A percentile compares a stretch with the other conserved stretches of the same genome.
These are phyloP conservation scores for Pelecanus crispus DNA, from an alignment of 2,113 vertebrate genomes.

Conservation along the genomic window DNA sequence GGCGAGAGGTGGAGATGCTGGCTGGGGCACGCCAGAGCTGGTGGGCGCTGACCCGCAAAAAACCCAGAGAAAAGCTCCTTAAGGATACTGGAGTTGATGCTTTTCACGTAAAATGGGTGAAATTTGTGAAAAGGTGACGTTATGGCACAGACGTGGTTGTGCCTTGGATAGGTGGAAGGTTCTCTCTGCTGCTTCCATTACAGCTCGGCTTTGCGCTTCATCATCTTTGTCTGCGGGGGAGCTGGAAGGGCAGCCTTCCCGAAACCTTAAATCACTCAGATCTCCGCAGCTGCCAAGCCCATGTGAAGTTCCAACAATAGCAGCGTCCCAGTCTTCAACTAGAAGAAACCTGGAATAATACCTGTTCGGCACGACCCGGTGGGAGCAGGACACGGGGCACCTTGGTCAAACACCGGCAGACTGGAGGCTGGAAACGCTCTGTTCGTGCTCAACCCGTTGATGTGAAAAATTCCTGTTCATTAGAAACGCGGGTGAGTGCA, in stretches of 20 bases:
- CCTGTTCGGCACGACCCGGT: not conserved
- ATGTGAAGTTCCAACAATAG: not conserved
- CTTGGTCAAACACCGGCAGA: not conserved
- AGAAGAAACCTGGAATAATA: not conserved
- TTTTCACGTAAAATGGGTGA: not conserved
- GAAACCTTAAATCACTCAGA: not conserved
- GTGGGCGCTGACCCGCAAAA: not conserved
- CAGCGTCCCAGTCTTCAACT: not conserved
- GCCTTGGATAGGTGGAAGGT: not conserved
- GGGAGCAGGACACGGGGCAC: not conserved
- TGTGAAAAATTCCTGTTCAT: not conserved
- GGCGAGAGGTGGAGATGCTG: not conserved
- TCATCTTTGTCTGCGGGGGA: not conserved
- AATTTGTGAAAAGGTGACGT: slow-evolving; percentile 12
- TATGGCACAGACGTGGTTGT: not conserved
- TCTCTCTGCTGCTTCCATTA: not conserved
- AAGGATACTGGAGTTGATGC: not conserved
- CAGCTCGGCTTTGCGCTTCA: not conserved
- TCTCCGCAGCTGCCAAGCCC: not conserved
- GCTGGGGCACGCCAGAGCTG: not conserved
- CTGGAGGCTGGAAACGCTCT: not conserved
- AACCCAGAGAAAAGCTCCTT: not conserved
- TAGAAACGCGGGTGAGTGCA: not conserved
- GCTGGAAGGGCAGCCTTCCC: not conserved
- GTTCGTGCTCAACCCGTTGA: fast-evolving